A percentile compares a stretch with the other conserved stretches of the same genome.
Conservation (phyloP, 2,888 invertebrate genomes). For the Temnothorax unifasciatus region DNA sequence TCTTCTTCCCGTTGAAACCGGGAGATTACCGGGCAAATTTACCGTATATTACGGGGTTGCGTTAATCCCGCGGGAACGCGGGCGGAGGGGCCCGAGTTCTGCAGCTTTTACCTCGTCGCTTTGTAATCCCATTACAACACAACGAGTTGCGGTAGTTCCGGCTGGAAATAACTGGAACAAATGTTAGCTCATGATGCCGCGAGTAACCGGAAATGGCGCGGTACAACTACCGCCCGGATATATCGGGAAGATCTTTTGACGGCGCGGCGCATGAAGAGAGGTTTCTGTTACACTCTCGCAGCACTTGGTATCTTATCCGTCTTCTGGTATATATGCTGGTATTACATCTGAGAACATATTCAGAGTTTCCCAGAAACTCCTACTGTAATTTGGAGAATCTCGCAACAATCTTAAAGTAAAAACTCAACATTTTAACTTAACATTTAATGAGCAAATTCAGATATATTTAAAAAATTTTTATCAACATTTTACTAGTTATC, state of each 20-base stretch:
- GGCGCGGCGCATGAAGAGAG: slow-evolving; percentile 14
- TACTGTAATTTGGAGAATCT: neutral
- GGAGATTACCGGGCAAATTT: slow-evolving; percentile 48
- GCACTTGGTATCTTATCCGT: slow-evolving; percentile 16
- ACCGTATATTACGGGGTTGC: slow-evolving; percentile 45
- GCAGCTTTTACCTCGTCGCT: slow-evolving; percentile 41
- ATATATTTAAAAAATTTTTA: neutral
- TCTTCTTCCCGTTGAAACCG: slow-evolving; percentile 44
- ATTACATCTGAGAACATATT: slow-evolving; percentile 13
- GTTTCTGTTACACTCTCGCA: slow-evolving; percentile 8
- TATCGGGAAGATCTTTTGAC: slow-evolving; percentile 23
- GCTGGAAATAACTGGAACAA: slow-evolving; percentile 47
- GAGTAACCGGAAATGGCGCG: slow-evolving; percentile 45
- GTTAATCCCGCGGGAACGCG: slow-evolving; percentile 41
- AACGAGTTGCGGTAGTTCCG: slow-evolving; percentile 33
- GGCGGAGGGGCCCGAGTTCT: neutral
- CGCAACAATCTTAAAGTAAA: neutral
- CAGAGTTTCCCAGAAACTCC: neutral
- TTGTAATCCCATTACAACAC: slow-evolving; percentile 53
- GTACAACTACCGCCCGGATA: slow-evolving; percentile 25
- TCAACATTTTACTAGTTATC: neutral
- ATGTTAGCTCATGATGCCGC: slow-evolving; percentile 41
- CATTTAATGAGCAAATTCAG: neutral
- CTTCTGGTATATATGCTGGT: neutral
- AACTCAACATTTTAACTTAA: neutral